Conservation (phyloP, 2,888 invertebrate species). For the Mythimna albipuncta region DNA sequence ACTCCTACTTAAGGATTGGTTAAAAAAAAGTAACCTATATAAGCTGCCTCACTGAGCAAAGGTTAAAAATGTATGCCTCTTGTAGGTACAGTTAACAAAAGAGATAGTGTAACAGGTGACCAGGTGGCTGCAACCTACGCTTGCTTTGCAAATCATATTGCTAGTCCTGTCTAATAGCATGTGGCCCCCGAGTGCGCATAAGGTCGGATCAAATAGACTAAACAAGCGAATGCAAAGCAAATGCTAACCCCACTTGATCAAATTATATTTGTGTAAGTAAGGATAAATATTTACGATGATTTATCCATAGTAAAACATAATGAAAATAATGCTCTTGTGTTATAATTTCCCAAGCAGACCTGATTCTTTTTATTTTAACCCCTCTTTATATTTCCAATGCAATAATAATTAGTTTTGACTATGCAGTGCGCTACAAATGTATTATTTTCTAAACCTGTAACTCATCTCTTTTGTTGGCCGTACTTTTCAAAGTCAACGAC, state of each 20-base stretch:
- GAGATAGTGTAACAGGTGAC: background rate
- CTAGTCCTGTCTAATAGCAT: no score
- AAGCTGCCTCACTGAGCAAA: background rate
- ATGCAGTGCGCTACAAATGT: background rate
- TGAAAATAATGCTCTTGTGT: background rate
- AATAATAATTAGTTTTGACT: background rate
- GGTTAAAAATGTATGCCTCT: background rate
- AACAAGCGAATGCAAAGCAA: background rate
- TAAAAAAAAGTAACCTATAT: background rate
- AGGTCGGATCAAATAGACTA: background rate
- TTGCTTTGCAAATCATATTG: background rate
- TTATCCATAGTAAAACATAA: no score
- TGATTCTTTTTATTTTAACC: background rate
- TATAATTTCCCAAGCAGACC: background rate
- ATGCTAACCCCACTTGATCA: background rate
- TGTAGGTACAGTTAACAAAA: background rate
- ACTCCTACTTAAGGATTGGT: constrained; percentile 2
- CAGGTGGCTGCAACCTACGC: background rate
- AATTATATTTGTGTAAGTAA: background rate
- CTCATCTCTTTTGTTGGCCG: constrained; percentile 8
- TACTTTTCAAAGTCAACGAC: background rate
- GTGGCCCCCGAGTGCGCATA: background rate
- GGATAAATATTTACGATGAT: no score
- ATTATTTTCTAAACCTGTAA: background rate
- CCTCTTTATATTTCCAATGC: background rate